Percentiles rank a stretch among this genome's conserved stretches.
phyloP scores from a whole-genome alignment of 2,888 invertebrate genomes.

The Dastarcus helophoroides region DNA sequence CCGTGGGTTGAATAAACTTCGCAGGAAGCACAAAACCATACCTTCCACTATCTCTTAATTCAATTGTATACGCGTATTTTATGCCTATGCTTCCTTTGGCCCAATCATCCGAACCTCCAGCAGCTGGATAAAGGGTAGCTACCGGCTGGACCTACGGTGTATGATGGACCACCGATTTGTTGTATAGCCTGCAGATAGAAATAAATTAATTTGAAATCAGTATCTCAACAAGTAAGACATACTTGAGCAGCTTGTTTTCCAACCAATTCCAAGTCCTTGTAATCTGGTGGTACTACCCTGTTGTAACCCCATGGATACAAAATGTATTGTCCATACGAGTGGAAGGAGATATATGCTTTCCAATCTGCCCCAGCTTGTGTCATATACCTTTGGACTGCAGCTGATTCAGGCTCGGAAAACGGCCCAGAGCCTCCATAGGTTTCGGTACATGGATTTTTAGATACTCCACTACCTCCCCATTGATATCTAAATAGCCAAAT shows the following conservation, averaged over 20 bases:
- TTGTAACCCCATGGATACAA: conserved; percentile 83
- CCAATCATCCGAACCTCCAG: conserved; percentile 85
- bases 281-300: conserved; percentile 55
- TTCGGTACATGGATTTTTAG: conserved; percentile 70
- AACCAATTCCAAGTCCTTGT: conserved; percentile 56
- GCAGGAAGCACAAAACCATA: conserved; percentile 83
- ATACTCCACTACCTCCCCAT: conserved; percentile 80
- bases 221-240: conserved; percentile 16
- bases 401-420: conserved; percentile 81
- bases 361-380: conserved; percentile 40
- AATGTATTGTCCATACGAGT: conserved; percentile 78
- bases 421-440: conserved; percentile 67
- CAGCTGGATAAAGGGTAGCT: conserved; percentile 67
- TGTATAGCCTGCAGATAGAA: conserved; percentile 45
- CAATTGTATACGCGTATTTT: conserved; percentile 82
- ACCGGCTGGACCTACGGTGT: conserved; percentile 68
- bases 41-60: conserved; percentile 73
- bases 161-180: conserved; percentile 47
- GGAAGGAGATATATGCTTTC: conserved; percentile 66
- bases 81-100: conserved; percentile 72
- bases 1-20: conserved; percentile 60
- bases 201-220: conserved; percentile 2
- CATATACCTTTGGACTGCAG: conserved; percentile 42
- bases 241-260: conserved; percentile 59
- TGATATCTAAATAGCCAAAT: conserved; percentile 52